phyloP scores from a whole-genome alignment of 30 jellyfish, hydroid and myxozoan species.

The Phacellophora camtschatica region DNA sequence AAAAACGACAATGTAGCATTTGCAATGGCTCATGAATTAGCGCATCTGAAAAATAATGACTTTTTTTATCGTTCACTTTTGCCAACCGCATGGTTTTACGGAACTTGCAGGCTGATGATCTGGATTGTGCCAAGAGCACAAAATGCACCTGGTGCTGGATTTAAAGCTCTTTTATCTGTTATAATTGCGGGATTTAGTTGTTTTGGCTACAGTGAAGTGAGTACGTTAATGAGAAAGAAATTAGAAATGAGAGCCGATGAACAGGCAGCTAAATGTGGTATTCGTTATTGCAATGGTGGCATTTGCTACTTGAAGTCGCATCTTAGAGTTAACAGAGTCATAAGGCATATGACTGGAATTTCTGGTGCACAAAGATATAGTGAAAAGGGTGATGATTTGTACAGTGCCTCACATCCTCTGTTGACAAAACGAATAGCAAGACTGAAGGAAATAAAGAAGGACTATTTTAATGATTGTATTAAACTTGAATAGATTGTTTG shows the following conservation, averaged over 20 bases:
- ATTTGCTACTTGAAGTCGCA: conserved; percentile 61
- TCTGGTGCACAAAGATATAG: conserved; percentile 62
- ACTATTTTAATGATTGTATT: background rate
- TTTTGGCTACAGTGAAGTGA: conserved; percentile 1
- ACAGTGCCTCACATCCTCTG: conserved; percentile 65
- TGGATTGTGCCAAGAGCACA: conserved; percentile 52
- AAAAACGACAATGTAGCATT: conserved; percentile 68
- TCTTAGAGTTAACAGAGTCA: conserved; percentile 59
- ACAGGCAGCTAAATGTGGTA: conserved; percentile 69
- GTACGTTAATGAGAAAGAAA: conserved; percentile 12
- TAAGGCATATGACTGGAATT: conserved; percentile 63
- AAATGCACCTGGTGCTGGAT: conserved; percentile 44
- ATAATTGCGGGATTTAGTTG: conserved; percentile 52
- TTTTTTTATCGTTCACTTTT: conserved; percentile 45
- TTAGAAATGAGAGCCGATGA: conserved; percentile 71
- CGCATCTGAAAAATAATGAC: conserved; percentile 70
- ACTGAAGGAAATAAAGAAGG: conserved; percentile 22
- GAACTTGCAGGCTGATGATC: conserved; percentile 45
- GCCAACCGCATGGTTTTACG: conserved; percentile 68
- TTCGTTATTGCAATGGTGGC: conserved; percentile 77
- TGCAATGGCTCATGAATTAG: conserved; percentile 82
- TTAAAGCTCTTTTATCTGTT: conserved; percentile 26
- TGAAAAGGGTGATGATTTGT: conserved; percentile 57
- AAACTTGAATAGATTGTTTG: background rate
- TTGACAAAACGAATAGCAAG: conserved; percentile 60